Conservation (phyloP, 2,888 invertebrate genomes). For the Embidobia sp. region DNA sequence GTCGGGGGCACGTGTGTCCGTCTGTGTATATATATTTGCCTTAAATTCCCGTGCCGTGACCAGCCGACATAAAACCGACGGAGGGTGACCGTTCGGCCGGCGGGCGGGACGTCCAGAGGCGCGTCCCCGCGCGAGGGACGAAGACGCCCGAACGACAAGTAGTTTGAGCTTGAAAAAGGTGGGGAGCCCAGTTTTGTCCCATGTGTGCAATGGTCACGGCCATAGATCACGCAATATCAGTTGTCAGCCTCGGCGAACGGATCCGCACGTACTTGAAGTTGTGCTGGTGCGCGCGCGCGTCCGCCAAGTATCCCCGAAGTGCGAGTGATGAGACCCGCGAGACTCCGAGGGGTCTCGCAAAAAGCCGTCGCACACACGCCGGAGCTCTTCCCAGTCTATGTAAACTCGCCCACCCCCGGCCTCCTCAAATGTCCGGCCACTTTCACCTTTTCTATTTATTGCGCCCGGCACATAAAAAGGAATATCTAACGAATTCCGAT, state of each 20-base stretch:
- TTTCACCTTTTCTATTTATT: slow-evolving; percentile 75
- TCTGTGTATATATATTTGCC: slow-evolving; percentile 43
- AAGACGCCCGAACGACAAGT: too few relatives aligned
- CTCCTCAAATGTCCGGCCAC: slow-evolving; percentile 58
- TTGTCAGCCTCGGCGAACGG: slow-evolving; percentile 67
- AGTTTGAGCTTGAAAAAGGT: slow-evolving; percentile 62
- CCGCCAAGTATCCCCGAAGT: slow-evolving; percentile 78
- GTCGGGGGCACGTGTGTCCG: slow-evolving; percentile 29
- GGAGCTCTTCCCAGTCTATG: slow-evolving; percentile 31
- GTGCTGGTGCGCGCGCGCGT: slow-evolving; percentile 60
- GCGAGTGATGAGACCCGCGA: slow-evolving; percentile 81
- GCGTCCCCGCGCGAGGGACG: slow-evolving; percentile 35
- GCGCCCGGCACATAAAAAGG: slow-evolving; percentile 79
- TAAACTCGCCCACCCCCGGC: slow-evolving; percentile 29
- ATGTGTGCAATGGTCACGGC: slow-evolving; percentile 80
- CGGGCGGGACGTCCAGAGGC: slow-evolving; percentile 25
- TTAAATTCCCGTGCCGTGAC: slow-evolving; percentile 67
- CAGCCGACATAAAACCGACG: slow-evolving; percentile 65
- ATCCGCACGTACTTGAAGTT: slow-evolving; percentile 51
- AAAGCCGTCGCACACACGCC: too few relatives aligned
- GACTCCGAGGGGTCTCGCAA: slow-evolving; percentile 67
- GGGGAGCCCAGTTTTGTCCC: slow-evolving; percentile 79
- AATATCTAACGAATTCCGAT: slow-evolving; percentile 80
- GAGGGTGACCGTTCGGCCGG: slow-evolving; percentile 53
- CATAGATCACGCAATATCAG: slow-evolving; percentile 82